Evolutionary conservation across 2,113 vertebrate genomes (phyloP).

Genomic region (Balaeniceps rex): DNA sequence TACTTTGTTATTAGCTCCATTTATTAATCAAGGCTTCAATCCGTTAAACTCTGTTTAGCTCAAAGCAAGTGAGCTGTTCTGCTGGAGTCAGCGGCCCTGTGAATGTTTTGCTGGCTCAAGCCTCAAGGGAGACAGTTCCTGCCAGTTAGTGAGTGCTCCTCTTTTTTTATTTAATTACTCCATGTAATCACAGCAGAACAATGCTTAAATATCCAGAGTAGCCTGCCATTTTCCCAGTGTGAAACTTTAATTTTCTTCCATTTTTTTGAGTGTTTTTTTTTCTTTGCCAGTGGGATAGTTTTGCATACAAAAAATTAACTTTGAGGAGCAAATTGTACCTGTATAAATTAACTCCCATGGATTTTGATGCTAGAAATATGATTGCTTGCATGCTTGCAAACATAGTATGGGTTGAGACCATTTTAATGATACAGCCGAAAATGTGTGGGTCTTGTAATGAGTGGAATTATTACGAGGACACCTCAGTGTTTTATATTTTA

Average conservation of each 20-base stretch:
- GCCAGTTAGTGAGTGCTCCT: neutral
- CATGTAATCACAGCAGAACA: neutral
- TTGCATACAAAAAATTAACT: neutral
- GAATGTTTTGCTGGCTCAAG: neutral
- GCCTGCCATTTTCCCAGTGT: neutral
- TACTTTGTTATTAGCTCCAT: neutral
- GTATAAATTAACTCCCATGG: neutral
- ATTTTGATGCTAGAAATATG: neutral
- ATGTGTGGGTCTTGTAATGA: neutral
- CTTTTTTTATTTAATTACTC: neutral
- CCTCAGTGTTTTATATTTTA: neutral
- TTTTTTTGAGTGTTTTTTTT: neutral
- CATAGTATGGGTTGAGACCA: neutral
- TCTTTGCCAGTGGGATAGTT: neutral
- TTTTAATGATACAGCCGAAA: neutral
- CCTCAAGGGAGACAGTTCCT: neutral
- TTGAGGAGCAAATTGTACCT: neutral
- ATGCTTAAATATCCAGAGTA: neutral
- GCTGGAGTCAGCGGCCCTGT: neutral
- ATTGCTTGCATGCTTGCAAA: neutral
- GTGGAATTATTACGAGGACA: neutral
- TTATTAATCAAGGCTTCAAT: neutral
- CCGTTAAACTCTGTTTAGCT: neutral
- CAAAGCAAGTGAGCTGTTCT: neutral
- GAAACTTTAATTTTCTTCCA: neutral